Evolutionary conservation across 2,888 invertebrate species (phyloP).

Genomic region (Volucella zonaria): DNA sequence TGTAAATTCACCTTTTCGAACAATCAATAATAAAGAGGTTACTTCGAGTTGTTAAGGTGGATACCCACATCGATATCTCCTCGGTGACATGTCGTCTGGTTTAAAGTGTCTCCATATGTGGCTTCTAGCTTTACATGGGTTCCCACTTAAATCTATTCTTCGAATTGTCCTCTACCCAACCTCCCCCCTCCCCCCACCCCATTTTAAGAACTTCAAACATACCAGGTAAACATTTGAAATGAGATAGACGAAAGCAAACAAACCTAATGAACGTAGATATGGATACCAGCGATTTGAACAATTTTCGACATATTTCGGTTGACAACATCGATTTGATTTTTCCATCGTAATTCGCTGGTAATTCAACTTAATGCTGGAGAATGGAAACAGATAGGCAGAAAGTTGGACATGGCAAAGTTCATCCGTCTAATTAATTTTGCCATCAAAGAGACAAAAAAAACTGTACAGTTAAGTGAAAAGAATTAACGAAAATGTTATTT

Average conservation of each 20-base stretch:
- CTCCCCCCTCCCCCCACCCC: too few species aligned
- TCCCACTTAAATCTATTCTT: slow-evolving; percentile 18
- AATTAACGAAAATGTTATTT: too few species aligned
- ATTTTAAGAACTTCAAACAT: too few species aligned
- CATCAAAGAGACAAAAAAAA: not conserved
- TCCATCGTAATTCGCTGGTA: too few species aligned
- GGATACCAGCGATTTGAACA: not conserved
- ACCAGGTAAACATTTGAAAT: not conserved
- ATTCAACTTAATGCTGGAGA: not conserved
- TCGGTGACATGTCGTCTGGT: not conserved
- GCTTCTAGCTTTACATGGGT: slow-evolving; percentile 23
- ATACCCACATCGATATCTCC: not conserved
- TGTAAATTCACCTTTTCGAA: not conserved
- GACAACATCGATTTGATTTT: not conserved
- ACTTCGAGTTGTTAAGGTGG: not conserved
- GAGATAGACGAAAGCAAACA: not conserved
- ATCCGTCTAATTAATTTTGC: not conserved
- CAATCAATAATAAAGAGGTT: not conserved
- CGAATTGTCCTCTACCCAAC: not conserved
- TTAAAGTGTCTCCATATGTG: not conserved
- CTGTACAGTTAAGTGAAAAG: not conserved
- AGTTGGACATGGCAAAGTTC: too few species aligned
- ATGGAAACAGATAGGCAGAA: not conserved
- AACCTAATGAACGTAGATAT: not conserved
- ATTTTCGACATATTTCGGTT: not conserved